These are phyloP conservation scores for Trachymyrmex cornetzi DNA, from an alignment of 1,140 invertebrate species.

Conservation along the genomic window DNA sequence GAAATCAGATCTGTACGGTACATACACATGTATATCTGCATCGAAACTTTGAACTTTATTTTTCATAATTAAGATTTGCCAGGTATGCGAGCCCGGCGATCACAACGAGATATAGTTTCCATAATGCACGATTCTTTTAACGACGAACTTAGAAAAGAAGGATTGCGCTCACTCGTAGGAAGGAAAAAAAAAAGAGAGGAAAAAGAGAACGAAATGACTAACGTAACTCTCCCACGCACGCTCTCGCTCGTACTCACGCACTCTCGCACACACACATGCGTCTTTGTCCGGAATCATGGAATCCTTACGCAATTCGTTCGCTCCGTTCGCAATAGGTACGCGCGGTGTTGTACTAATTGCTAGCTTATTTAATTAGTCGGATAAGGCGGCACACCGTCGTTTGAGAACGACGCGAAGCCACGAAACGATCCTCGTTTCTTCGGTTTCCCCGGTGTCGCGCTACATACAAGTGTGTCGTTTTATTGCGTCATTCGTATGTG, in stretches of 20 bases:
- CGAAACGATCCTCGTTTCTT: neutral
- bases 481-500: constrained; percentile 54
- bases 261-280: constrained; percentile 28
- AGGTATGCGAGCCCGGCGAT: constrained; percentile 80
- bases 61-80: constrained; percentile 83
- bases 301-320: constrained; percentile 55
- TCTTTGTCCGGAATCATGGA: constrained; percentile 58
- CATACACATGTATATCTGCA: neutral
- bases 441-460: neutral
- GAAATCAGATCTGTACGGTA: too few relatives aligned
- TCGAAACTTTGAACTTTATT: constrained; percentile 79
- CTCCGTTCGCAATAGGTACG: constrained; percentile 52
- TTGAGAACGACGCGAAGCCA: neutral
- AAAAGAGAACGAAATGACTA: constrained; percentile 34
- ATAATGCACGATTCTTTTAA: constrained; percentile 76
- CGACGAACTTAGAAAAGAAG: constrained; percentile 77
- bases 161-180: constrained; percentile 46
- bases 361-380: constrained; percentile 63
- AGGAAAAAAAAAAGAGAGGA: constrained; percentile 32
- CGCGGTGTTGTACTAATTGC: constrained; percentile 58
- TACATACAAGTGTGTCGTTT: constrained; percentile 59
- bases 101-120: constrained; percentile 86
- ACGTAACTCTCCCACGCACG: constrained; percentile 36
- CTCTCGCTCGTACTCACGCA: constrained; percentile 49
- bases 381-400: constrained; percentile 51